A percentile compares a stretch with the other conserved stretches of the same genome.
Conservation (phyloP, 2,797 vertebrate species). For the Pseudotriccus pelzelni region DNA sequence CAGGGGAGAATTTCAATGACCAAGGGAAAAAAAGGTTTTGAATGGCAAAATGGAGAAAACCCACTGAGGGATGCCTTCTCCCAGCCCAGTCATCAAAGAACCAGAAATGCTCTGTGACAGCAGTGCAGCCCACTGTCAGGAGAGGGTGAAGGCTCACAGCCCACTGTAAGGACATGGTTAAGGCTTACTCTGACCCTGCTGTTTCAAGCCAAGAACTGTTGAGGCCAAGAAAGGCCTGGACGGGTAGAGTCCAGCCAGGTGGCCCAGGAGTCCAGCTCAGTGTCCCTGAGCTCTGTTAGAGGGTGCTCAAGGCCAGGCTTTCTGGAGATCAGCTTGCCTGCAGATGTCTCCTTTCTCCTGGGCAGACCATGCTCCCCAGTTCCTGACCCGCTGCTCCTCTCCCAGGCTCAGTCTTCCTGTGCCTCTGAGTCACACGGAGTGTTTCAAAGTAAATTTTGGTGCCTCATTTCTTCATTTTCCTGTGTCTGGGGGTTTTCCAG, state of each 20-base stretch:
- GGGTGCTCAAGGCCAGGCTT: neutral
- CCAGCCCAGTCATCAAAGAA: neutral
- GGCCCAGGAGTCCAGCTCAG: neutral
- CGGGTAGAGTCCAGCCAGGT: neutral
- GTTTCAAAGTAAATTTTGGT: neutral
- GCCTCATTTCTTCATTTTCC: neutral
- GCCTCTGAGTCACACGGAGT: neutral
- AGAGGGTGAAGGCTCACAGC: neutral
- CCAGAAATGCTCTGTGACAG: neutral
- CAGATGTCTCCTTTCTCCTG: neutral
- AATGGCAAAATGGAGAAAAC: neutral
- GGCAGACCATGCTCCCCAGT: neutral
- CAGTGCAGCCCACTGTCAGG: neutral
- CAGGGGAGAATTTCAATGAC: neutral
- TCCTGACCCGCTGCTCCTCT: rapidly evolving
- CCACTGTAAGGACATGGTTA: neutral
- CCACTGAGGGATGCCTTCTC: neutral
- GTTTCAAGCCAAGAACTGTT: neutral
- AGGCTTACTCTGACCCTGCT: neutral
- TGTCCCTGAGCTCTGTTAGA: neutral
- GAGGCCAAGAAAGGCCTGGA: neutral
- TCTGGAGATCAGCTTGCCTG: neutral
- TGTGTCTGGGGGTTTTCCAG: constrained; percentile 33
- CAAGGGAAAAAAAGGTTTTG: too few species aligned
- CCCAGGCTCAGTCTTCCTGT: neutral